Percentiles rank a stretch among this genome's conserved stretches.
Conservation (phyloP, 2,888 invertebrate genomes). For the Gerris lacustris region DNA sequence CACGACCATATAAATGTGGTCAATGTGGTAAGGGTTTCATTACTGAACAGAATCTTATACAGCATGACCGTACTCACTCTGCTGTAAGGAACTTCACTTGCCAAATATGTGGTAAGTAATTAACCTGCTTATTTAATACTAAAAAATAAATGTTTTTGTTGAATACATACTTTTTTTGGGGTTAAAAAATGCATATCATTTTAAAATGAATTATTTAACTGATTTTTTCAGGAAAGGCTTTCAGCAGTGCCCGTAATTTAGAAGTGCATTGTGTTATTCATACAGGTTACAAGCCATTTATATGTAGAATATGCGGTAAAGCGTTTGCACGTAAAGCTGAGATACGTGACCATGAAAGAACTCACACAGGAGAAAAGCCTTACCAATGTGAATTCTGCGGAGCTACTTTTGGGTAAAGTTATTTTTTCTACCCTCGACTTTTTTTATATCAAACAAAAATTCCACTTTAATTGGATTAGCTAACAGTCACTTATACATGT, state of each 20-base stretch:
- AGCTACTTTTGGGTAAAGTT: conserved; percentile 49
- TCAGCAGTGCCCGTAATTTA: conserved; percentile 61
- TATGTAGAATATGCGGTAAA: conserved; percentile 57
- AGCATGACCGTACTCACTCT: conserved; percentile 61
- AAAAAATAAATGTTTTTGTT: no score
- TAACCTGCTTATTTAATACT: neutral
- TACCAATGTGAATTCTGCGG: conserved; percentile 67
- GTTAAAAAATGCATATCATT: no score
- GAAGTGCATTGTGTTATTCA: conserved; percentile 70
- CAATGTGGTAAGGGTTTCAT: conserved; percentile 61
- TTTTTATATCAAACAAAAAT: no score
- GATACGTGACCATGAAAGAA: conserved; percentile 66
- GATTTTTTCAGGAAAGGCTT: conserved; percentile 49
- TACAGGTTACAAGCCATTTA: conserved; percentile 57
- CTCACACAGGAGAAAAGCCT: conserved; percentile 69
- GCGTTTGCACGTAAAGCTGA: conserved; percentile 64
- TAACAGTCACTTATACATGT: no score
- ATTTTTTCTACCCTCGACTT: no score
- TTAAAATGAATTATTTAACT: no score
- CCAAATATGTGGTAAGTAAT: conserved; percentile 49
- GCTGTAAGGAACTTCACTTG: conserved; percentile 58
- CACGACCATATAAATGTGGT: conserved; percentile 54
- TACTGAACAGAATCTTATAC: conserved; percentile 60
- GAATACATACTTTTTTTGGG: no score
- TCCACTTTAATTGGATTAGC: no score